A percentile compares a stretch with the other conserved stretches of the same genome.
Conservation (phyloP, 2,113 vertebrate species). For the Dryoscopus gambensis region DNA sequence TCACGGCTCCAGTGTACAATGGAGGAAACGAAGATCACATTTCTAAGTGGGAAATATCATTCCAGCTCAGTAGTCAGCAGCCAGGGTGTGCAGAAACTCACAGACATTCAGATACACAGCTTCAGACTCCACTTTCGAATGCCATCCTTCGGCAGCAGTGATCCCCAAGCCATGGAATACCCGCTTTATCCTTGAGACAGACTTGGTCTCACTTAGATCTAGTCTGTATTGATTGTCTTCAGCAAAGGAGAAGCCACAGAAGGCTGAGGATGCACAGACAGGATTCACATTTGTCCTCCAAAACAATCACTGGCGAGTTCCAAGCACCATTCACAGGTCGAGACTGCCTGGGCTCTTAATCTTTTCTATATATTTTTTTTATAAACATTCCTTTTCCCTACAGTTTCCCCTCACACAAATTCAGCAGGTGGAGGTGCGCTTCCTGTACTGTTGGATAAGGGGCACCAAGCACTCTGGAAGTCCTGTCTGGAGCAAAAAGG, state of each 20-base stretch:
- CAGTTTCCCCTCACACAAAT: not conserved
- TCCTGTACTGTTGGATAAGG: constrained; percentile 93
- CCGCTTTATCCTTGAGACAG: not conserved
- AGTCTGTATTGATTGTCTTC: constrained; percentile 60
- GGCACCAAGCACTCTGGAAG: constrained; percentile 95
- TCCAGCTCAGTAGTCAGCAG: constrained; percentile 33
- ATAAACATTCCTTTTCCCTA: not conserved
- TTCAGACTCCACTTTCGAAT: not conserved
- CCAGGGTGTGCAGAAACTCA: constrained; percentile 5
- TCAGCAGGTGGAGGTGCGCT: constrained; percentile 82
- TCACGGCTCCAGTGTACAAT: not conserved
- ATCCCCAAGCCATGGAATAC: constrained; percentile 18
- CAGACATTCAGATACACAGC: constrained; percentile 34
- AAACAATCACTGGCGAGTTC: constrained; percentile 39
- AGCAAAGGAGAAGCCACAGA: constrained; percentile 55
- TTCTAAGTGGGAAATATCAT: not conserved
- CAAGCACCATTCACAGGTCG: constrained; percentile 6
- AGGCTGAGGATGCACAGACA: not conserved
- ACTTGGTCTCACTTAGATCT: not conserved
- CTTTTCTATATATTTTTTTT: not conserved
- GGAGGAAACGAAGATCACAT: constrained; percentile 36
- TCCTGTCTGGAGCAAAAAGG: constrained; percentile 94
- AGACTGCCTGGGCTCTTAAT: not conserved
- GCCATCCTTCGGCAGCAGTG: not conserved
- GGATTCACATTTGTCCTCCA: constrained; percentile 63